A percentile compares a stretch with the other conserved stretches of the same genome.
These are phyloP conservation scores for Ataeniobius toweri DNA, from an alignment of 2,797 vertebrate species.

Conservation along the genomic window DNA sequence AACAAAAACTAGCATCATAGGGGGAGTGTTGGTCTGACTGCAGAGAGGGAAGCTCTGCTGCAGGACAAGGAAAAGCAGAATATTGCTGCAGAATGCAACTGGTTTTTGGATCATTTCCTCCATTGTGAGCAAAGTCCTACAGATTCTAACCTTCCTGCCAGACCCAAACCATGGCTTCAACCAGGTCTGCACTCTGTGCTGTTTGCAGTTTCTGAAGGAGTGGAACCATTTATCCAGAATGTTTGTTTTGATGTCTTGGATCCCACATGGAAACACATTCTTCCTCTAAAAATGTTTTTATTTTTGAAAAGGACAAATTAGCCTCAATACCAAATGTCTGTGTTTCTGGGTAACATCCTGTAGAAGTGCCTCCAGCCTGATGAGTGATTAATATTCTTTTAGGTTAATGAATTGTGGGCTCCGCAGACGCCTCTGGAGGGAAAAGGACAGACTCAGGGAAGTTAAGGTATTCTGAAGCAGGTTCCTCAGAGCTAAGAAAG, in stretches of 20 bases:
- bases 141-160: constrained; percentile 26
- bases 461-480: no score
- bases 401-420: not conserved
- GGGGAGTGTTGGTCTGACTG: constrained; percentile 32
- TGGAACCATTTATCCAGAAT: not conserved
- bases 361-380: not conserved
- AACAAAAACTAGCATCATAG: not conserved
- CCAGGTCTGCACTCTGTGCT: no score
- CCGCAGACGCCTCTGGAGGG: not conserved
- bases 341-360: no score
- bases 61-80: constrained; percentile 16
- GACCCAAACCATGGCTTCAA: not conserved
- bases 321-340: no score
- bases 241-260: no score
- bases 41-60: not conserved
- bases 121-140: constrained; percentile 25
- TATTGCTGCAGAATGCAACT: constrained; percentile 54
- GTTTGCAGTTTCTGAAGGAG: not conserved
- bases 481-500: no score
- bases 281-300: not conserved
- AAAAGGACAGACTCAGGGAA: not conserved
- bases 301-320: not conserved
- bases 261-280: no score
- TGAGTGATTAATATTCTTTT: not conserved
- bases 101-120: constrained; percentile 34